Evolutionary conservation across 2,797 vertebrate genomes (phyloP).

Genomic region (Neostethus bicornis): DNA sequence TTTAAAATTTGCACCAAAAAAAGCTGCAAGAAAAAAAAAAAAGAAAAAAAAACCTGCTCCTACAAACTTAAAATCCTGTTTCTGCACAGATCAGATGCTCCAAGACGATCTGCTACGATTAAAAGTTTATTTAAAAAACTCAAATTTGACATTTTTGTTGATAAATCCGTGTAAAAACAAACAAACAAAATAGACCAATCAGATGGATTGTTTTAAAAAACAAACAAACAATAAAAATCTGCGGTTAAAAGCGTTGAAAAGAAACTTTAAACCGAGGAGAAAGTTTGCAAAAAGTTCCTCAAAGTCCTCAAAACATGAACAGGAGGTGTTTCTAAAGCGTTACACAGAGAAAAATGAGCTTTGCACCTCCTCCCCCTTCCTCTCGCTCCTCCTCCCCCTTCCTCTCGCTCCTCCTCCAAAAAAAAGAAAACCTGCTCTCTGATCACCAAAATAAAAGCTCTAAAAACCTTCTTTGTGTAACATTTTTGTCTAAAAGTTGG

Average conservation of each 20-base stretch:
- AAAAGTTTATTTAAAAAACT: slow-evolving; percentile 41
- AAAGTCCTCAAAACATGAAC: slow-evolving; percentile 12
- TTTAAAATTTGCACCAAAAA: too few relatives aligned
- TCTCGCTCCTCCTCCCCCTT: too few relatives aligned
- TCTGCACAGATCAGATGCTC: slow-evolving; percentile 55
- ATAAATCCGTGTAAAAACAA: slow-evolving; percentile 7
- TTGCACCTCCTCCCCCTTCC: too few relatives aligned
- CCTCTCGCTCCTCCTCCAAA: too few relatives aligned
- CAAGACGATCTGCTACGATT: slow-evolving; percentile 47
- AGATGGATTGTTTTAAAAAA: not conserved
- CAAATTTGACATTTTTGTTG: slow-evolving; percentile 51
- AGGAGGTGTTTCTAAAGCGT: slow-evolving; percentile 6
- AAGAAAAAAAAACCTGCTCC: slow-evolving; percentile 45
- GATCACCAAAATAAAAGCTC: too few relatives aligned
- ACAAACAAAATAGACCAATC: not conserved
- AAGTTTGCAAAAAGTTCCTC: slow-evolving; percentile 35
- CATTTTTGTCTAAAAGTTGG: too few relatives aligned
- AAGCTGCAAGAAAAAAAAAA: too few relatives aligned
- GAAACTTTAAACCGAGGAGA: not conserved
- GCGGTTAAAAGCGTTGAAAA: too few relatives aligned
- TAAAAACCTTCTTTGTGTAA: too few relatives aligned
- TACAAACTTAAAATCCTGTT: slow-evolving; percentile 57
- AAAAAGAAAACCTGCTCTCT: too few relatives aligned
- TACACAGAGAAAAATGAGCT: slow-evolving; percentile 1
- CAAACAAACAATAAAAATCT: slow-evolving; percentile 48